Conservation (phyloP, 53 echinoderm and acorn worm species). For the Crossaster papposus region DNA sequence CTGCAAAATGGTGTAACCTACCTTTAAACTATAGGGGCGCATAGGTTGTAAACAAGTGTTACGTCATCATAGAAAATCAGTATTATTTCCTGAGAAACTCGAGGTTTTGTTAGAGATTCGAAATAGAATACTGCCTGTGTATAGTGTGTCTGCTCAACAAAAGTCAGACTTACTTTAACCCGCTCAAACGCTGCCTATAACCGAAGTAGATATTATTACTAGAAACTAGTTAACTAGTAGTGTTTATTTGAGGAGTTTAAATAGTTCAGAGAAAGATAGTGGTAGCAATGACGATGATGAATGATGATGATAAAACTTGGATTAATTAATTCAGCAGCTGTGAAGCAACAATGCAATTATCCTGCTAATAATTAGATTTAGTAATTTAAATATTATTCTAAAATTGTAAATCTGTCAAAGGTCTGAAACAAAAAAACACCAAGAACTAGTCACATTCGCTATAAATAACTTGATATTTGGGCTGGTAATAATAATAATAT, state of each 20-base stretch:
- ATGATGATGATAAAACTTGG: conserved; percentile 28
- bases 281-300: conserved; percentile 22
- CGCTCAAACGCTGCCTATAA: conserved; percentile 73
- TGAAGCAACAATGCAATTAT: not conserved
- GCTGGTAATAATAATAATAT: too few relatives aligned
- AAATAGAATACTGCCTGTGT: conserved; percentile 37
- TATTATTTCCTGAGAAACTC: conserved; percentile 42
- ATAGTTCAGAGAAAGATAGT: not conserved
- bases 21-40: not conserved
- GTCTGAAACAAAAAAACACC: too few relatives aligned
- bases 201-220: conserved; percentile 60
- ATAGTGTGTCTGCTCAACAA: conserved; percentile 46
- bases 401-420: too few relatives aligned
- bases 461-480: too few relatives aligned
- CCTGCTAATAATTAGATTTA: not conserved
- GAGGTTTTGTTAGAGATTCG: conserved; percentile 6
- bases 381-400: not conserved
- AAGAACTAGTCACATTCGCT: too few relatives aligned
- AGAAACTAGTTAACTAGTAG: conserved; percentile 46
- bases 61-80: conserved; percentile 41
- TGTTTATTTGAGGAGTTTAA: not conserved
- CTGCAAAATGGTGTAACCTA: too few relatives aligned
- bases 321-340: conserved; percentile 45
- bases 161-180: conserved; percentile 59
- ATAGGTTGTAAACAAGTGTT: conserved; percentile 17